These are phyloP conservation scores for Acanthisitta chloris DNA, from an alignment of 2,113 vertebrate genomes.

Conservation along the genomic window DNA sequence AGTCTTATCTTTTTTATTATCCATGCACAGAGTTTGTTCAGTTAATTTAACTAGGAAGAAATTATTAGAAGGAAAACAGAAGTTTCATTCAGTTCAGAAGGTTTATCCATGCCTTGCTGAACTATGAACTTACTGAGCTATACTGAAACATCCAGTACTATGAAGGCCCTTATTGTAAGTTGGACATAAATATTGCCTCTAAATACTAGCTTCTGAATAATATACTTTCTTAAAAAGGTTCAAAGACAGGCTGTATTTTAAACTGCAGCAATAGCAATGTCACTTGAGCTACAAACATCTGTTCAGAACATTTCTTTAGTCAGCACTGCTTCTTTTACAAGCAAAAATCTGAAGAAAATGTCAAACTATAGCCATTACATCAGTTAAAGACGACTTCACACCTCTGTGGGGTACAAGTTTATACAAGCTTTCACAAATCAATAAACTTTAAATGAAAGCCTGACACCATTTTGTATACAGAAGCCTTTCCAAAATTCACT, in stretches of 20 bases:
- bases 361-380: slow-evolving; percentile 50
- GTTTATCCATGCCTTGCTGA: background rate
- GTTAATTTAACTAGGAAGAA: slow-evolving; percentile 29
- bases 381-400: slow-evolving; percentile 56
- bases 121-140: background rate
- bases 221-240: slow-evolving; percentile 44
- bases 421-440: slow-evolving; percentile 19
- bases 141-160: background rate
- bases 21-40: background rate
- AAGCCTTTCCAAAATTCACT: background rate
- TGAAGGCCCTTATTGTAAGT: slow-evolving; percentile 56
- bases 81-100: background rate
- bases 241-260: slow-evolving; percentile 40
- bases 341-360: slow-evolving; percentile 48
- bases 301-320: slow-evolving; percentile 64
- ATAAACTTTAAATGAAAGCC: slow-evolving; percentile 37
- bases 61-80: slow-evolving; percentile 9
- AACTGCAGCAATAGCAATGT: slow-evolving; percentile 1
- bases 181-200: slow-evolving; percentile 24
- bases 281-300: slow-evolving; percentile 44
- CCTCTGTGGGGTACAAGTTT: slow-evolving; percentile 31
- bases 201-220: slow-evolving; percentile 42
- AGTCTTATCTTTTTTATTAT: background rate
- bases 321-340: slow-evolving; percentile 59
- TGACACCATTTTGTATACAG: background rate